Conservation (phyloP, 1,140 invertebrate genomes). For the Neodiprion virginianus region DNA sequence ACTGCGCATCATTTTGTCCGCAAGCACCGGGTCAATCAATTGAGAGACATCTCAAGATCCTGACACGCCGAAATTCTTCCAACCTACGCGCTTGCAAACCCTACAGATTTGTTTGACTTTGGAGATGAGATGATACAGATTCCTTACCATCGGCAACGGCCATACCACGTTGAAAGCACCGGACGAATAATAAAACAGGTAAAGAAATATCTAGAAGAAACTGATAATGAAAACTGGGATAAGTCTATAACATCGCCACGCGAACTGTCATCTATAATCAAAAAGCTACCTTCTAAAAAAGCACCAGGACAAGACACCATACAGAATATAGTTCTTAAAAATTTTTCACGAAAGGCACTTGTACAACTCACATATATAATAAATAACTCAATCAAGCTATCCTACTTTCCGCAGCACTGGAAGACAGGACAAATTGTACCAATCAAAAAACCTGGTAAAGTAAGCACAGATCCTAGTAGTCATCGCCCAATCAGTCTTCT, state of each 20-base stretch:
- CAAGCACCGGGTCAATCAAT: no score
- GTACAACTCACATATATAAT: slow-evolving; percentile 39
- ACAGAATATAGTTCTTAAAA: slow-evolving; percentile 34
- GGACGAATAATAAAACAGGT: slow-evolving; percentile 24
- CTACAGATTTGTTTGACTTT: no score
- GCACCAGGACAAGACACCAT: slow-evolving; percentile 39
- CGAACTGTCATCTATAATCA: neutral
- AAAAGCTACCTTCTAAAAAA: slow-evolving; percentile 26
- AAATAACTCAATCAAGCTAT: slow-evolving; percentile 37
- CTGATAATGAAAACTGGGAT: neutral
- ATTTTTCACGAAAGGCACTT: slow-evolving; percentile 33
- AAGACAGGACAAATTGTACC: slow-evolving; percentile 41
- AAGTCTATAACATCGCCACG: neutral
- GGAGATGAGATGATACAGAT: no score
- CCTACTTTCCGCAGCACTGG: slow-evolving; percentile 40
- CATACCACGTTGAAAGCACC: no score
- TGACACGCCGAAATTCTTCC: no score
- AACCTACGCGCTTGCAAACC: no score
- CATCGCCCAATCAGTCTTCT: slow-evolving; percentile 18
- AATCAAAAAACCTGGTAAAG: slow-evolving; percentile 28
- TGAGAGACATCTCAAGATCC: no score
- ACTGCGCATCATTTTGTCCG: no score
- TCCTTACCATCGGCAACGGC: no score
- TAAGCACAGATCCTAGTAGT: neutral
- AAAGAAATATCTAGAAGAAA: neutral